Base-by-base conservation (phyloP, 2,797 vertebrate genomes). In the Smutsia temminckii region DNA sequence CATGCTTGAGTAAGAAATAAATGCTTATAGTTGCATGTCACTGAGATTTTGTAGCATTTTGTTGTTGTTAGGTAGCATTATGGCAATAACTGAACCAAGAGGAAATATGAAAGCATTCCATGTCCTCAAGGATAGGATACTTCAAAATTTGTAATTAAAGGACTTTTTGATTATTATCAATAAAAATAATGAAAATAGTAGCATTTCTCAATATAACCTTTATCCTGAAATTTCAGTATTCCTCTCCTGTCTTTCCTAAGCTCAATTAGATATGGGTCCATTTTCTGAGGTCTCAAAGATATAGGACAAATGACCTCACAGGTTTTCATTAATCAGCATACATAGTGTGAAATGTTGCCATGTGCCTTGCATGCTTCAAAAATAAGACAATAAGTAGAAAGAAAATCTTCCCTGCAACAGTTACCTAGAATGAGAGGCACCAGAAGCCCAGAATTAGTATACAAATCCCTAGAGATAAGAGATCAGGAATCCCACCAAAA, bases 371-470 rank as follows among this genome's bases (percentile, higher is more conserved):
- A 3, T 29, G 79, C 14, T 63, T 89, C 21, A 46, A 85, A 97
- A 92, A 86, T 40, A 78, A 88, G 68, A 85, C 79, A 85, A 37
- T 9, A 6, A 12, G 74, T 27, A 55, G 42, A 61, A 0, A 87
- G 34, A 88, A 91, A 84, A 87, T 75, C 29, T 79, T 84, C 25
- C 29, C 77, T 75, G 74, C 32, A 85, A 85, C 46, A 14, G 51
- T 61, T 25, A 95, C 59, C 89, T 79, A 59, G 34, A 81, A 68
- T 34, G 57, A 80, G 72, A 85, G 46, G 42, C n/a, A 72, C 27
- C 69, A 51, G 72, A 81, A 61, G 27, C 40, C 64, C 68, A 91
- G 69, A 91, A 57, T 91, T 95, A 89, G 88, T 89, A 83, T 95
- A 49, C 6, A 69, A 64, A 32, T 71, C 49, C 20, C 27, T 89